phyloP scores from a whole-genome alignment of 1,140 invertebrate species.

The Drosophila bocki region DNA sequence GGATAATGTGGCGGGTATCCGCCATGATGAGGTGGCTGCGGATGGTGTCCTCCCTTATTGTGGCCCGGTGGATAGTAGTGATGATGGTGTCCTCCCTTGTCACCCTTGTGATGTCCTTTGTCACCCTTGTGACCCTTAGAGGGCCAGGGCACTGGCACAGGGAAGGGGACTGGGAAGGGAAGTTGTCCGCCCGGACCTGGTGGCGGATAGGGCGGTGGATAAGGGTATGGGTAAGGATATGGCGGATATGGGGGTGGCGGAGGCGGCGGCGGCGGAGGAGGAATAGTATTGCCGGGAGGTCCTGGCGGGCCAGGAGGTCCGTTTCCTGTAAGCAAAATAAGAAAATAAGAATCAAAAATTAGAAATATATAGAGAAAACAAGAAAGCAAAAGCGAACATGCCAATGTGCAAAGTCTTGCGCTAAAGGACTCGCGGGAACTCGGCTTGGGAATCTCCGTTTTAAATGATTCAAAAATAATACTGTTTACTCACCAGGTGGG shows the following conservation, averaged over 20 bases:
- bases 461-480: neutral
- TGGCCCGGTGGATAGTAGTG: conserved; percentile 32
- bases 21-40: conserved; percentile 8
- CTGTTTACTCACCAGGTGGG: conserved; percentile 27
- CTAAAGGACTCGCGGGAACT: too few species aligned
- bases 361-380: too few species aligned
- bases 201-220: conserved; percentile 9
- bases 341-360: too few species aligned
- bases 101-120: conserved; percentile 37
- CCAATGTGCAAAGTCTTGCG: too few species aligned
- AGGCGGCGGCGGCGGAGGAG: neutral
- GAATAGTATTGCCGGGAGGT: conserved; percentile 21
- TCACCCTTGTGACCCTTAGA: conserved; percentile 44
- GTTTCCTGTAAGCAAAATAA: neutral
- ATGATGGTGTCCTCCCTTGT: conserved; percentile 44
- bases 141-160: conserved; percentile 47
- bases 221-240: conserved; percentile 5
- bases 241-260: conserved; percentile 6
- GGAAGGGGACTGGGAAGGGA: conserved; percentile 36
- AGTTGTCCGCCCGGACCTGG: conserved; percentile 2
- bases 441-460: too few species aligned
- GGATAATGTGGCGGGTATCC: conserved; percentile 13
- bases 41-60: conserved; percentile 19
- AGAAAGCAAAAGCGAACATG: too few species aligned
- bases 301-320: conserved; percentile 44